A percentile compares a stretch with the other conserved stretches of the same genome.
Conservation (phyloP, 2,113 vertebrate species). For the Silurus asotus region DNA sequence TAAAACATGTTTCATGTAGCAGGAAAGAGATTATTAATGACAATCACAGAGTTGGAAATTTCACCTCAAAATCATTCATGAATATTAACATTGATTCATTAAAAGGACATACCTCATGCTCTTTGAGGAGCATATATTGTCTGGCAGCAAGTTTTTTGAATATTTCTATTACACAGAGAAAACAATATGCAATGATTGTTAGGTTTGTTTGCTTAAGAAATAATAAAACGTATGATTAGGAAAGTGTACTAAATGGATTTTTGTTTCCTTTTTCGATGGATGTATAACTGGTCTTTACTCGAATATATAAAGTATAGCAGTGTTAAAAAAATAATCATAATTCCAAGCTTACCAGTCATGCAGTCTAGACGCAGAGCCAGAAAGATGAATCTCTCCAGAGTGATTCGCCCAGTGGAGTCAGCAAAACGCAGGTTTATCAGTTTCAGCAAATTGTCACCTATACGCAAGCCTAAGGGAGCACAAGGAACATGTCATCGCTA, state of each 20-base stretch:
- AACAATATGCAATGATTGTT: not conserved
- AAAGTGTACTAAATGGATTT: not conserved
- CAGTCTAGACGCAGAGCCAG: constrained; percentile 42
- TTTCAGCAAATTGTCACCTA: constrained; percentile 43
- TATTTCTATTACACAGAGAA: constrained; percentile 38
- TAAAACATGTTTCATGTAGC: constrained; percentile 9
- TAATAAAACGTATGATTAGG: not conserved
- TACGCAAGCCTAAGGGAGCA: constrained; percentile 19
- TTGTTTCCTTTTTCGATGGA: not conserved
- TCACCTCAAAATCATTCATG: not conserved
- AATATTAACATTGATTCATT: not conserved
- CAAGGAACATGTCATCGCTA: not conserved
- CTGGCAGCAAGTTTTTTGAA: constrained; percentile 39
- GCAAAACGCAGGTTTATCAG: constrained; percentile 44
- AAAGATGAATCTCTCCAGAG: constrained; percentile 41
- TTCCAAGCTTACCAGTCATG: constrained; percentile 44
- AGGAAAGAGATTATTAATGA: not conserved
- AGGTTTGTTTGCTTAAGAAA: not conserved
- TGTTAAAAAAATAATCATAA: not conserved
- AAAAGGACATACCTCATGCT: constrained; percentile 45
- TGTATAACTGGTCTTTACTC: not conserved
- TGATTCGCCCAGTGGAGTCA: constrained; percentile 38
- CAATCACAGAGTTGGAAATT: not conserved
- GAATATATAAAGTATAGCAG: not conserved
- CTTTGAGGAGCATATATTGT: constrained; percentile 25